Evolutionary conservation across 2,797 vertebrate genomes (phyloP).

Genomic region (Aphelocoma californica): DNA sequence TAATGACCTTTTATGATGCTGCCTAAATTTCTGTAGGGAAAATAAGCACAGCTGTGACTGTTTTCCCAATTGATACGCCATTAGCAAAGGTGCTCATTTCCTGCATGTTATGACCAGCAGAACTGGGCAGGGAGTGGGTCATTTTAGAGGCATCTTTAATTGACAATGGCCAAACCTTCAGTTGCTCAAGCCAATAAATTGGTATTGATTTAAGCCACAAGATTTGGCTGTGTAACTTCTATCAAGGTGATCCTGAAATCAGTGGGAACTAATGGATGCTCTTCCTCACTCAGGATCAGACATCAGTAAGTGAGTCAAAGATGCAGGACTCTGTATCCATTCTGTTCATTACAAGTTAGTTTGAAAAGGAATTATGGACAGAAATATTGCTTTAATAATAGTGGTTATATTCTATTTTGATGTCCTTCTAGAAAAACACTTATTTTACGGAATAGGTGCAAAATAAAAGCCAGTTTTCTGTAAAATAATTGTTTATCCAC

Average conservation of each 20-base stretch:
- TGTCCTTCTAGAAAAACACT: neutral
- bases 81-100: neutral
- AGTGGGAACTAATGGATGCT: neutral
- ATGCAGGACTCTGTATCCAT: neutral
- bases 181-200: neutral
- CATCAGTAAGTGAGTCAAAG: neutral
- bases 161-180: neutral
- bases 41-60: neutral
- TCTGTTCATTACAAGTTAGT: neutral
- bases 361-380: neutral
- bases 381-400: neutral
- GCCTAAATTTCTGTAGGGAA: neutral
- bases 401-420: neutral
- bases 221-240: neutral
- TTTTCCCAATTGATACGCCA: neutral
- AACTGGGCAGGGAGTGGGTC: neutral
- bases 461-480: neutral
- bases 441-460: neutral
- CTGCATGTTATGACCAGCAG: neutral
- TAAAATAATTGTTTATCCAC: conserved; percentile 17
- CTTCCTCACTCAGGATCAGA: neutral
- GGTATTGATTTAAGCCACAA: neutral
- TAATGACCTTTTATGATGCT: neutral
- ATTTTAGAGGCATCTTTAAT: neutral
- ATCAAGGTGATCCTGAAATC: neutral